Conservation (phyloP, 2,113 vertebrate genomes). For the Nicator chloris region DNA sequence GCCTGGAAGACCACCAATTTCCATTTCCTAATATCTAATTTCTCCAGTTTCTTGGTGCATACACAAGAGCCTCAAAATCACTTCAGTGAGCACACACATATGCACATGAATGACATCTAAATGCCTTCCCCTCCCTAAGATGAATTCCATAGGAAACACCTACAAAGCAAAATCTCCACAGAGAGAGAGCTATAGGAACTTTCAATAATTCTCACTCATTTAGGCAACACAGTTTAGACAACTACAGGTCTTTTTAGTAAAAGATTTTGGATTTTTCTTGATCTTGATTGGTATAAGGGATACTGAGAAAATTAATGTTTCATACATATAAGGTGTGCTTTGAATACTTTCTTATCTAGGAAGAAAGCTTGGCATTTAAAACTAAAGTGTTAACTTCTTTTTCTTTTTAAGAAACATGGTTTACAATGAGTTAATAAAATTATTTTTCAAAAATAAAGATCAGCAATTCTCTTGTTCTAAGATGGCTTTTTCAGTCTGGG, state of each 20-base stretch:
- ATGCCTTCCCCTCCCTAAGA: conserved; percentile 35
- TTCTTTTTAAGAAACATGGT: not conserved
- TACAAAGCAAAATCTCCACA: conserved; percentile 28
- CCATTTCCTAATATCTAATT: conserved; percentile 77
- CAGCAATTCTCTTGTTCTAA: not conserved
- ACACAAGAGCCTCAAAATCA: conserved; percentile 56
- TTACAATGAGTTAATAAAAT: not conserved
- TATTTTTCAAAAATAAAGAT: not conserved
- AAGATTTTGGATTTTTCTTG: not conserved
- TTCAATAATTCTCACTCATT: not conserved
- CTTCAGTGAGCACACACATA: not conserved
- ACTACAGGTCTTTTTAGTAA: not conserved
- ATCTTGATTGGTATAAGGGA: not conserved
- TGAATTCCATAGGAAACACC: conserved; percentile 40
- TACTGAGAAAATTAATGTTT: not conserved
- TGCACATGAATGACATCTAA: conserved; percentile 22
- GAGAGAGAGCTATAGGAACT: not conserved
- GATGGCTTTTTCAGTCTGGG: not conserved
- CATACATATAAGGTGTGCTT: not conserved
- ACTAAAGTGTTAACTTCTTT: not conserved
- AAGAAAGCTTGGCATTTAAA: not conserved
- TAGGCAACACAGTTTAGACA: not conserved
- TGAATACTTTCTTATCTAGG: not conserved
- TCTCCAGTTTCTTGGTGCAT: conserved; percentile 68
- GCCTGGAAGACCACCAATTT: conserved; percentile 78